These are phyloP conservation scores for Sphecodes monilicornis DNA, from an alignment of 2,888 invertebrate species.

Conservation along the genomic window DNA sequence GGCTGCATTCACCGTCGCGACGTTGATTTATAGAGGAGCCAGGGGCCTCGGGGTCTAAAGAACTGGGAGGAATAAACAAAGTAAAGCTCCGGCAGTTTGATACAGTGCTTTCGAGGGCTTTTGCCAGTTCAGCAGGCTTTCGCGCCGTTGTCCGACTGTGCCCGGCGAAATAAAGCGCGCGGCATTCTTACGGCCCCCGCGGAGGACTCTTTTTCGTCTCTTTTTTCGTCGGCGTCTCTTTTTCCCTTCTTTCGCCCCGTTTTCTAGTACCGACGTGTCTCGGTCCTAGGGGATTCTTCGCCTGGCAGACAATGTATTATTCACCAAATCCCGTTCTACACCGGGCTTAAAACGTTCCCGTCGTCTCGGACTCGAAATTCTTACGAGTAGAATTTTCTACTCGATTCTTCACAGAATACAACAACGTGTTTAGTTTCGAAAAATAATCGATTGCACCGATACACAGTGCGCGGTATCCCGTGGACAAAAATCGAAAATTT, in stretches of 20 bases:
- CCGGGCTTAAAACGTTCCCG: not conserved
- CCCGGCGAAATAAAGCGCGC: slow-evolving; percentile 65
- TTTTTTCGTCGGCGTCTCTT: not conserved
- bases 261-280: not conserved
- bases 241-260: not conserved
- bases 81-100: slow-evolving; percentile 63
- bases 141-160: slow-evolving; percentile 58
- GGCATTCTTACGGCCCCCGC: slow-evolving; percentile 27
- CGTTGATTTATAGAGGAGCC: slow-evolving; percentile 60
- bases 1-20: slow-evolving; percentile 2
- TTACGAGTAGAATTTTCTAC: not conserved
- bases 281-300: not conserved
- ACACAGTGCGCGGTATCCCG: too few relatives aligned
- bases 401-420: not conserved
- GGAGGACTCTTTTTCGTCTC: not conserved
- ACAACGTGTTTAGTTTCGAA: not conserved
- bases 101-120: slow-evolving; percentile 66
- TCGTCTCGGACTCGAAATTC: not conserved
- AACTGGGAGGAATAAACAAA: slow-evolving; percentile 62
- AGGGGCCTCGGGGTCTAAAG: slow-evolving; percentile 20
- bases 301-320: slow-evolving; percentile 2
- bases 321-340: not conserved
- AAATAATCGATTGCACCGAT: too few relatives aligned
- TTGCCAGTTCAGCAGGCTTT: slow-evolving; percentile 68
- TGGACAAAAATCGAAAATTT: too few relatives aligned